A percentile compares a stretch with the other conserved stretches of the same genome.
phyloP scores from a whole-genome alignment of 2,113 vertebrate genomes.

The Pangasianodon hypophthalmus region DNA sequence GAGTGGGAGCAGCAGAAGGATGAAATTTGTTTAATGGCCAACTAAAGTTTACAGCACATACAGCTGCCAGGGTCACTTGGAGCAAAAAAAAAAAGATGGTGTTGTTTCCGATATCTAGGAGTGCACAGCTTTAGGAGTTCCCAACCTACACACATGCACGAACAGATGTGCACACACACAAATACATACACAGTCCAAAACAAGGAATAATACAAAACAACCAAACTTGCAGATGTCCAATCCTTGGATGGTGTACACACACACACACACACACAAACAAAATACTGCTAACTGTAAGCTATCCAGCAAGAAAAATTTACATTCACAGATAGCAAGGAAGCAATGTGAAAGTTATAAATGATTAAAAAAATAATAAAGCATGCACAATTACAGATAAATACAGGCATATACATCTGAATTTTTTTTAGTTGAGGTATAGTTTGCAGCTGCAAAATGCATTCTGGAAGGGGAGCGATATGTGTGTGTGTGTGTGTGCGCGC shows the following conservation, averaged over 20 bases:
- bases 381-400: neutral
- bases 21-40: neutral
- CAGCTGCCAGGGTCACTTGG: conserved; percentile 20
- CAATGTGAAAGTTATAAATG: neutral
- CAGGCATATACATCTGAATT: neutral
- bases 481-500: conserved; percentile 7
- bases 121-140: conserved; percentile 3
- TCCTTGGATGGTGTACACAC: neutral
- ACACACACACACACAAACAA: conserved; percentile 4
- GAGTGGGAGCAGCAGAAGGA: conserved; percentile 6
- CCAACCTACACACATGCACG: conserved; percentile 26
- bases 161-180: conserved; percentile 39
- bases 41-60: conserved; percentile 11
- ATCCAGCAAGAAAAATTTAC: neutral
- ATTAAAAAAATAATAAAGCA: neutral
- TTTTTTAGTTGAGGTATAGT: conserved; percentile 27
- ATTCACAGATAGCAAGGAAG: neutral
- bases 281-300: conserved; percentile 9
- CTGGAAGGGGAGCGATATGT: neutral
- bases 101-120: conserved; percentile 20
- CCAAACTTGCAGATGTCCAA: conserved; percentile 34
- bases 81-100: conserved; percentile 35
- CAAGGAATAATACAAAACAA: neutral
- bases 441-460: conserved; percentile 34
- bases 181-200: conserved; percentile 13